phyloP scores from a whole-genome alignment of 2,113 vertebrate genomes.

The Nothobranchius kuhntae region DNA sequence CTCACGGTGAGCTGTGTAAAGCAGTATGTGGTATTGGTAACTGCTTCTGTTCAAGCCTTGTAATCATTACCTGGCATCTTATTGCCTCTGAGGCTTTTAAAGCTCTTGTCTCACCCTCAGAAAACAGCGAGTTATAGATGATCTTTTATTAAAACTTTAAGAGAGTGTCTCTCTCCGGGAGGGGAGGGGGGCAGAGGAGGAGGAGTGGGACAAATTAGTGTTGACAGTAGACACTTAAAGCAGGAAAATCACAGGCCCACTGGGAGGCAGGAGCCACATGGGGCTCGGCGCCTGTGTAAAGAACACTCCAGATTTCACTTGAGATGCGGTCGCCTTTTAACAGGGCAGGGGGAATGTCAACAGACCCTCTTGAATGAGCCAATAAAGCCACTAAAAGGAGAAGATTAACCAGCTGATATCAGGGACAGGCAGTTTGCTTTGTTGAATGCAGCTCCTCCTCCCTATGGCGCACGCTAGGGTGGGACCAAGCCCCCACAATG shows the following conservation, averaged over 20 bases:
- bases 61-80: constrained; percentile 83
- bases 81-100: constrained; percentile 78
- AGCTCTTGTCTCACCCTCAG: constrained; percentile 67
- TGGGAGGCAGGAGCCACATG: constrained; percentile 81
- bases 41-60: constrained; percentile 76
- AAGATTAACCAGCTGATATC: constrained; percentile 84
- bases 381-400: constrained; percentile 83
- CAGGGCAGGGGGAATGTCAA: constrained; percentile 83
- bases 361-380: constrained; percentile 82
- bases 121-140: constrained; percentile 80
- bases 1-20: constrained; percentile 60
- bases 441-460: constrained; percentile 52
- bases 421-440: constrained; percentile 64
- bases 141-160: constrained; percentile 86
- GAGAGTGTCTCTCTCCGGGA: constrained; percentile 73
- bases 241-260: constrained; percentile 84
- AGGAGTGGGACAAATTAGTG: constrained; percentile 86
- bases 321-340: constrained; percentile 83
- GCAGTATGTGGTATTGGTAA: constrained; percentile 75
- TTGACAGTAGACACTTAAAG: constrained; percentile 88
- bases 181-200: constrained; percentile 60
- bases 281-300: constrained; percentile 82
- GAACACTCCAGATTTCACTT: constrained; percentile 83
- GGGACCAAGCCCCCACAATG: constrained; percentile 8
- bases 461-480: constrained; percentile 47